Conservation (phyloP, 2,113 vertebrate species). For the Campylomormyrus tamandua region DNA sequence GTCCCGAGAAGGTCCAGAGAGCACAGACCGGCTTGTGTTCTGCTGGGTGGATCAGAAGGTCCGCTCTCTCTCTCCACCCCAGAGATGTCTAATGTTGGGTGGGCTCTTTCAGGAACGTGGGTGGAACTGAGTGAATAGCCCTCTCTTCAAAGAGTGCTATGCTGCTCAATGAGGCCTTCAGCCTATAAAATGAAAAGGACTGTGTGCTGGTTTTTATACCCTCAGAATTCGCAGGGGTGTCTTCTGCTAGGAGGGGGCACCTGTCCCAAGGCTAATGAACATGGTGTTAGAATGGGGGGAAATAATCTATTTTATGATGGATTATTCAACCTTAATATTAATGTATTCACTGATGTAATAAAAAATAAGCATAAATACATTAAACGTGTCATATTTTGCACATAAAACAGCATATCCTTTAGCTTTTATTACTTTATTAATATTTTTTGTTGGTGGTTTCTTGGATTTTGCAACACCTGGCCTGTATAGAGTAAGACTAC, state of each 20-base stretch:
- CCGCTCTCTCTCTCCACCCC: neutral
- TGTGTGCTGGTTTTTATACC: neutral
- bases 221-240: neutral
- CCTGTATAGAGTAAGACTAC: neutral
- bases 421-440: neutral
- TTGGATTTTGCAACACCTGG: neutral
- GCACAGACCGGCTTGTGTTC: neutral
- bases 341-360: neutral
- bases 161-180: neutral
- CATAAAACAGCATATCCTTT: neutral
- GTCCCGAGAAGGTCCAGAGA: neutral
- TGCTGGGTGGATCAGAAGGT: neutral
- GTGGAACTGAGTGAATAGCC: constrained; percentile 1
- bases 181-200: neutral
- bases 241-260: neutral
- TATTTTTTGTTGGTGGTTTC: neutral
- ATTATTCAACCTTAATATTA: neutral
- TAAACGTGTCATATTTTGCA: neutral
- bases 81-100: constrained; percentile 1
- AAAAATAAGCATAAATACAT: neutral
- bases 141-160: neutral
- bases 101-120: neutral
- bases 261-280: neutral
- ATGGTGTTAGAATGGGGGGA: neutral
- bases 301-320: neutral